Evolutionary conservation across 1,140 invertebrate genomes (phyloP).

Genomic region (Rhagoletis pomonella): DNA sequence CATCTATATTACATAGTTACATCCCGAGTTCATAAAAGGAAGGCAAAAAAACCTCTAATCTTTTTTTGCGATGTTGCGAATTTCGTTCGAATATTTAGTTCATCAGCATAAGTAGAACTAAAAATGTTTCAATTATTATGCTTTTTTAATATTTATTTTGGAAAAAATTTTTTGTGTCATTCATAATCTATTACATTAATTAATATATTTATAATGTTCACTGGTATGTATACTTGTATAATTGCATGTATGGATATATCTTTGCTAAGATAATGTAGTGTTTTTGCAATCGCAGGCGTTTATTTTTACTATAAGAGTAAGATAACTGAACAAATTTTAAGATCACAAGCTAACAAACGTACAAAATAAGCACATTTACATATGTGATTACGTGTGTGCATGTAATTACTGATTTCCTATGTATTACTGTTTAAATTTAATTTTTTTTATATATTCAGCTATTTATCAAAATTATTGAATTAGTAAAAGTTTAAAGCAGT

Average conservation of each 20-base stretch:
- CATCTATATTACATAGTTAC: too few relatives aligned
- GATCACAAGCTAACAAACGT: conserved; percentile 34
- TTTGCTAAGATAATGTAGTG: neutral
- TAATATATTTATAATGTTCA: conserved; percentile 24
- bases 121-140: neutral
- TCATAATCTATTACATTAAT: conserved; percentile 10
- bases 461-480: conserved; percentile 3
- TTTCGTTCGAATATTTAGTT: too few relatives aligned
- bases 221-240: neutral
- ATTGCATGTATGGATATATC: neutral
- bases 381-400: neutral
- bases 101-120: too few relatives aligned
- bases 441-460: conserved; percentile 16
- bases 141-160: conserved; percentile 14
- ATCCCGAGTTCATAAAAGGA: too few relatives aligned
- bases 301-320: neutral
- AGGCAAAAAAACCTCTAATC: too few relatives aligned
- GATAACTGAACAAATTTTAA: neutral
- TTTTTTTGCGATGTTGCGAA: too few relatives aligned
- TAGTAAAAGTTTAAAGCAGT: conserved; percentile 26
- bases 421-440: conserved; percentile 8
- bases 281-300: neutral
- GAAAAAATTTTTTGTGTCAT: conserved; percentile 26
- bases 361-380: neutral
- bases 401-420: neutral